Evolutionary conservation across 2,888 invertebrate species (phyloP), one percentile per base, ranked within the genome.

Genomic region (Apodemia duryi): DNA sequence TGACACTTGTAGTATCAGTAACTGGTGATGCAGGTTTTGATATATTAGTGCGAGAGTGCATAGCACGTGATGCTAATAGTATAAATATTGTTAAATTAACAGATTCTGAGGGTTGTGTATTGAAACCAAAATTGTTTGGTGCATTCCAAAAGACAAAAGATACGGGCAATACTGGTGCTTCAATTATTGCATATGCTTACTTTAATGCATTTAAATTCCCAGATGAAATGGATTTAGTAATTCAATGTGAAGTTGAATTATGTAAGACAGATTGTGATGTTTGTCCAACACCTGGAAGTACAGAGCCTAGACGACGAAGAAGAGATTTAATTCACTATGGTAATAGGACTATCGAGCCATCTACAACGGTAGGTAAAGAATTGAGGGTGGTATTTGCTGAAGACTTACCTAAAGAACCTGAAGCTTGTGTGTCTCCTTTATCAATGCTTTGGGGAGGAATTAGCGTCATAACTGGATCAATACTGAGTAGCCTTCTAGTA

Each of bases 181-280:
- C 95, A 5, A 93, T 96, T 32, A 94, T 96, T 38, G 96, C 96
- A 0, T 96, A 93, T 74, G 95, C 97, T 0, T 95, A 92, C 91
- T 96, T 96, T 86, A 95, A 95, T 78, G 96, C 96, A 0, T 96
- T 96, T 84, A 96, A 96, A 83, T 97, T 97, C 91, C 96, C 96
- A 0, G 96, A 97, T 76, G 94, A 96, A 62, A 96, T 96, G 95
- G 96, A 97, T 74, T 86, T 97, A 63, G 95, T 95, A 72, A 94
- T 97, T 67, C 96, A 96, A 80, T 97, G 97, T 75, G 96, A 96
- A 70, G 95, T 97, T 0, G 96, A 96, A 77, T 85, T 97, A 0
- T 97, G 96, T 77, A 96, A 96, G 84, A 95, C 94, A 13, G 94
- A 95, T 73, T 97, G 97, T 75, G 95, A 95, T 67, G 93, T 94